Percentiles rank a stretch among this genome's conserved stretches.
These are phyloP conservation scores for Alsophila aescularia DNA, from an alignment of 2,888 invertebrate genomes.

Conservation along the genomic window DNA sequence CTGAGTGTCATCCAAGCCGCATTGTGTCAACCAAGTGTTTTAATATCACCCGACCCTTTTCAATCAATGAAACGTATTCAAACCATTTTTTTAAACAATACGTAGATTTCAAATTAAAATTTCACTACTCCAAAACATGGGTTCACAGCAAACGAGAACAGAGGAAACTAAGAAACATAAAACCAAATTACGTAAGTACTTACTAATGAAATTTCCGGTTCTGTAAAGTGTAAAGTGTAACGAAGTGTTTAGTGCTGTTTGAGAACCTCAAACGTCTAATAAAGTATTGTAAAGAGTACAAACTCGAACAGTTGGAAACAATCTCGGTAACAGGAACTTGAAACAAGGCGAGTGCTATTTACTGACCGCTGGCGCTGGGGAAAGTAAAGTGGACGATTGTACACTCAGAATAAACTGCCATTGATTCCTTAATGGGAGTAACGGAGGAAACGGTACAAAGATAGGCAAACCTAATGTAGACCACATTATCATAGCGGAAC, in stretches of 20 bases:
- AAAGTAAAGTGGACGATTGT: slow-evolving; percentile 54
- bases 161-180: slow-evolving; percentile 23
- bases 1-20: slow-evolving; percentile 65
- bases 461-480: slow-evolving; percentile 51
- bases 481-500: slow-evolving; percentile 51
- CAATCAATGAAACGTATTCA: slow-evolving; percentile 35
- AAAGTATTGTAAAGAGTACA: slow-evolving; percentile 26
- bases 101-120: neutral
- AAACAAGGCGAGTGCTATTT: slow-evolving; percentile 53
- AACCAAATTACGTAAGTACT: slow-evolving; percentile 22
- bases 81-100: slow-evolving; percentile 16
- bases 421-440: slow-evolving; percentile 53
- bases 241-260: slow-evolving; percentile 26
- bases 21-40: slow-evolving; percentile 70
- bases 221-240: slow-evolving; percentile 27
- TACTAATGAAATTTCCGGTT: slow-evolving; percentile 28
- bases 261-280: slow-evolving; percentile 28
- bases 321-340: slow-evolving; percentile 45
- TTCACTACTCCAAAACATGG: slow-evolving; percentile 8
- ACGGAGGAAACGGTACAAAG: slow-evolving; percentile 49
- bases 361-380: slow-evolving; percentile 51
- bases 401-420: slow-evolving; percentile 43
- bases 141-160: slow-evolving; percentile 5
- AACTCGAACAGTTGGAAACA: slow-evolving; percentile 25
- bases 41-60: slow-evolving; percentile 60